Base-by-base conservation (phyloP, 2,888 invertebrate species). In the Phengaris arion region DNA sequence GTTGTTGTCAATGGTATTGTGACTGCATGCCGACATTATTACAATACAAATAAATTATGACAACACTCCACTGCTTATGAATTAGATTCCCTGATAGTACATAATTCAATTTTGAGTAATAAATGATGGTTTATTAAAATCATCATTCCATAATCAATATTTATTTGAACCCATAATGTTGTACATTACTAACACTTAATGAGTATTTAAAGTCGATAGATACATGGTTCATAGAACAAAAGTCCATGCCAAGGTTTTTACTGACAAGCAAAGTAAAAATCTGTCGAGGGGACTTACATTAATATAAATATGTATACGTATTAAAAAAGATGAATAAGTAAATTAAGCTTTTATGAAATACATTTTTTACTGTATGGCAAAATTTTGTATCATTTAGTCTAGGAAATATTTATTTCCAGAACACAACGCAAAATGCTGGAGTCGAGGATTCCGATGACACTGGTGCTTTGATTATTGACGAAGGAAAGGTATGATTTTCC, bases 401-500 rank as follows among this genome's bases (percentile, higher is more conserved):
- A 74, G 6, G 15, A 13, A n/a, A 9, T 8, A 48, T 48, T 35
- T 78, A 77, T 59, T 86, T 85, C 48, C 83, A 89, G 89, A 89
- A 87, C 46, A 78, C 84, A 2, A 85, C 86, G 52, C 86, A 85
- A 51, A 92, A 92, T 77, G 89, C 88, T 0, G 91, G 87, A 0
- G 83, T 92, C 0, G 93, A 94, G 22, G 94, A 94, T 77, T 94
- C 94, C 2, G 94, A 92, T 76, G 93, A 92, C 0, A 85, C 88
- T 0, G 89, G 88, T 0, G 84, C 88, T 8, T 77, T 92, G 6
- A 86, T 93, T 52, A 92, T 91, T 74, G 92, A 91, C 75, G 91
- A 90, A 81, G 89, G 87, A 77, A 91, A 92, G 89, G 92, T 91
- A 84, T 78, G 68, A 45, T 77, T 74, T 75, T 74, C 10, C 22